Conservation (phyloP, 1,140 invertebrate species). For the Choristoneura fumiferana region DNA sequence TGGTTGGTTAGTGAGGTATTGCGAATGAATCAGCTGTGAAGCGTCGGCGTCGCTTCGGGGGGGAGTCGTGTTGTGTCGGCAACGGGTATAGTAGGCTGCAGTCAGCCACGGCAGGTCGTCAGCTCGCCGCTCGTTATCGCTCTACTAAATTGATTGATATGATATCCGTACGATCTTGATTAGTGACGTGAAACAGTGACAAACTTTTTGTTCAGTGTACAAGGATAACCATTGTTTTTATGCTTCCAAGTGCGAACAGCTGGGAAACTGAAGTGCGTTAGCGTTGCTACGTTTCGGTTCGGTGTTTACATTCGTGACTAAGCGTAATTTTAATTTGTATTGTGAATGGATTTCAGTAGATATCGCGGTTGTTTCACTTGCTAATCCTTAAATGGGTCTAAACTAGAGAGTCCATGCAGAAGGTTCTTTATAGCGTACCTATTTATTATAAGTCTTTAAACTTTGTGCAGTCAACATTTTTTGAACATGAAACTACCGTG, state of each 20-base stretch:
- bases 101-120: neutral
- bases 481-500: too few species aligned
- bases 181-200: neutral
- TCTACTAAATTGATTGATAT: neutral
- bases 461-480: too few species aligned
- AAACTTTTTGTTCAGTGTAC: too few species aligned
- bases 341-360: neutral
- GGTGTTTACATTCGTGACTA: conserved; percentile 8
- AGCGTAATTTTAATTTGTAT: conserved; percentile 2
- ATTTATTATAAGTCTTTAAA: too few species aligned
- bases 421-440: too few species aligned
- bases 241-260: neutral
- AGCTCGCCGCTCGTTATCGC: neutral
- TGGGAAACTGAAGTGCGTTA: neutral
- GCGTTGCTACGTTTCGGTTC: neutral
- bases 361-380: too few species aligned
- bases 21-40: conserved; percentile 66
- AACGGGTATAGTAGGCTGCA: neutral
- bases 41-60: conserved; percentile 6
- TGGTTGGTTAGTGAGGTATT: neutral
- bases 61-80: too few species aligned
- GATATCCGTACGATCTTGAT: conserved; percentile 14
- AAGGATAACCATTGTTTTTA: neutral
- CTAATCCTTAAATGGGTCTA: too few species aligned
- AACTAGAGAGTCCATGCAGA: too few species aligned